Evolutionary conservation across 2,797 vertebrate species (phyloP), one percentile per base, ranked within the genome.

Genomic region (Todus mexicanus): DNA sequence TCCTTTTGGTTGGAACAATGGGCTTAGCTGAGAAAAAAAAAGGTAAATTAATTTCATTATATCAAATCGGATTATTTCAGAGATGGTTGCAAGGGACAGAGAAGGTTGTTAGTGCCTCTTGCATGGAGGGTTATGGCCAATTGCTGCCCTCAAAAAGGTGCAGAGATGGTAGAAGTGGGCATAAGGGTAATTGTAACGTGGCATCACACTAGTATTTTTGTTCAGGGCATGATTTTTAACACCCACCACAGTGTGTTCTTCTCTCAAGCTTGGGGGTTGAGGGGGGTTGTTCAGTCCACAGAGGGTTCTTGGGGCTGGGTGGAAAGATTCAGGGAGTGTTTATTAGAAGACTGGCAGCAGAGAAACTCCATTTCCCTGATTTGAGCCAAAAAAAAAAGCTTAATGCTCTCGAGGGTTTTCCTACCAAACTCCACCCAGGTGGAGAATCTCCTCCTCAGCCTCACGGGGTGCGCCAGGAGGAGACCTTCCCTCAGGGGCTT

Each of bases 351-450:
- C 25, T 23, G 59, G 23, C 2, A 37, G 18, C 29, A 68, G 43
- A 63, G 23, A 22, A 63, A 37, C 21, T 40, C 8, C 8, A 6
- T 53, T 71, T 73, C 45, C 43, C 63, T 4, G 2, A 31, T 38
- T 26, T 43, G 25, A 27, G n/a, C n/a, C n/a, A n/a, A n/a, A n/a
- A n/a, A n/a, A n/a, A n/a, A n/a, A n/a, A n/a, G 13, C 12, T 22
- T 33, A 17, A 31, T 4, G 17, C 1, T 1, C 38, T 33, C 6
- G 7, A 1, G 2, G 15, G 11, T 53, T 40, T 47, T 57, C 12
- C 5, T 6, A 9, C 57, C 23, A 4, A 9, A 6, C 19, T n/a
- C 11, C 26, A 8, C 10, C 0, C 1, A 16, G n/a, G 11, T 14
- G 0, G 0, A 21, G 13, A 33, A 18, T 25, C 26, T 17, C 33